A percentile compares a stretch with the other conserved stretches of the same genome.
Evolutionary conservation across 2,888 invertebrate genomes (phyloP).

Genomic region (Polymixis lichenea): DNA sequence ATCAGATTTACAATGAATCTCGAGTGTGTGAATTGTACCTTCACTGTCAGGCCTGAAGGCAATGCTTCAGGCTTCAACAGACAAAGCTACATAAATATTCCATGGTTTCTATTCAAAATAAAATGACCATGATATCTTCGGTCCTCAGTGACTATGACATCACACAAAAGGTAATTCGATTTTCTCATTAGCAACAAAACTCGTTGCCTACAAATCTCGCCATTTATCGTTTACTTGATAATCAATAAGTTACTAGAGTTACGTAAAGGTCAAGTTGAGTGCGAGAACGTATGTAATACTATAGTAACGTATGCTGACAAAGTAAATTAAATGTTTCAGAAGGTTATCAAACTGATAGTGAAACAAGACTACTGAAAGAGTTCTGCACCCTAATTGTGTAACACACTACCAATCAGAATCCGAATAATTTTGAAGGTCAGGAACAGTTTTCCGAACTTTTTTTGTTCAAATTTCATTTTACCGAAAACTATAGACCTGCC

Average conservation of each 20-base stretch:
- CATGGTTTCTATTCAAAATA: not conserved
- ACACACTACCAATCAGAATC: too few relatives aligned
- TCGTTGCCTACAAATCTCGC: conserved; percentile 7
- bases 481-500: too few relatives aligned
- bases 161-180: conserved; percentile 14
- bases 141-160: conserved; percentile 1
- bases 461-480: too few relatives aligned
- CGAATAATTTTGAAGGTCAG: too few relatives aligned
- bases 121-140: not conserved
- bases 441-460: too few relatives aligned
- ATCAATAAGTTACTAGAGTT: conserved; percentile 66
- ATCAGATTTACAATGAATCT: not conserved
- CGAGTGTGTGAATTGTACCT: not conserved
- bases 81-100: not conserved
- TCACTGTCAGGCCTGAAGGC: not conserved
- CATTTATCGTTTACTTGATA: conserved; percentile 52
- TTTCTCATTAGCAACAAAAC: conserved; percentile 14
- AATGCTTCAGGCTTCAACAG: not conserved
- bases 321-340: conserved; percentile 13
- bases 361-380: too few relatives aligned
- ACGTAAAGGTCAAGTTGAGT: conserved; percentile 68
- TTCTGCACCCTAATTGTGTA: too few relatives aligned
- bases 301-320: conserved; percentile 17
- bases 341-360: not conserved
- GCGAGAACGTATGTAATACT: conserved; percentile 26